Evolutionary conservation across 2,797 vertebrate genomes (phyloP).

Genomic region (Lithobates sylvaticus): DNA sequence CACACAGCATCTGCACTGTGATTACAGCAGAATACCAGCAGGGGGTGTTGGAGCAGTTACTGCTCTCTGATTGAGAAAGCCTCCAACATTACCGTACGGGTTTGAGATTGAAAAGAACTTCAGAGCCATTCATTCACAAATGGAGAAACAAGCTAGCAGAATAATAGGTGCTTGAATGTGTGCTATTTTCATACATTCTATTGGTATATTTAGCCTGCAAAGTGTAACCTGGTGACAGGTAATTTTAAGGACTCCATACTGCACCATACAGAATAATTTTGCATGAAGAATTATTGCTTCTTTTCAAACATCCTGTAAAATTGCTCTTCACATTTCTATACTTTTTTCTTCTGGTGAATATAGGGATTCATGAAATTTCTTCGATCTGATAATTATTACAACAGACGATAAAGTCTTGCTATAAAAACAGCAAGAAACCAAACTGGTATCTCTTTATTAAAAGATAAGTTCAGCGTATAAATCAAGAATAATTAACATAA

Average conservation of each 20-base stretch:
- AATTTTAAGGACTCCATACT: not conserved
- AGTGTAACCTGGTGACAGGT: not conserved
- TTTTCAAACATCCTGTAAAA: not conserved
- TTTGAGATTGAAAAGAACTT: no score
- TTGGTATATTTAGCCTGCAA: not conserved
- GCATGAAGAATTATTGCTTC: not conserved
- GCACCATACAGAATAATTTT: not conserved
- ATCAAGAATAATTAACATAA: not conserved
- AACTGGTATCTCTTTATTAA: not conserved
- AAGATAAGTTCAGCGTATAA: not conserved
- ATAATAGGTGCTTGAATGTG: not conserved
- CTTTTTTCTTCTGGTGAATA: not conserved
- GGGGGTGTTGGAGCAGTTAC: no score
- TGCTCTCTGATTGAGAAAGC: no score
- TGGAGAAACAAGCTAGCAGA: not conserved
- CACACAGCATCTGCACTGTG: no score
- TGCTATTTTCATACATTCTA: not conserved
- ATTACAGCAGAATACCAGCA: no score
- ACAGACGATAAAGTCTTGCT: not conserved
- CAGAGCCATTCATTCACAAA: no score
- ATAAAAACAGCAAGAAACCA: not conserved
- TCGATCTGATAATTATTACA: not conserved
- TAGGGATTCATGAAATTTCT: not conserved
- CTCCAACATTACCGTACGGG: no score
- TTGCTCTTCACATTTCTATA: not conserved